A percentile compares a stretch with the other conserved stretches of the same genome.
Evolutionary conservation across 2,888 invertebrate species (phyloP).

Genomic region (Amorpha juglandis): DNA sequence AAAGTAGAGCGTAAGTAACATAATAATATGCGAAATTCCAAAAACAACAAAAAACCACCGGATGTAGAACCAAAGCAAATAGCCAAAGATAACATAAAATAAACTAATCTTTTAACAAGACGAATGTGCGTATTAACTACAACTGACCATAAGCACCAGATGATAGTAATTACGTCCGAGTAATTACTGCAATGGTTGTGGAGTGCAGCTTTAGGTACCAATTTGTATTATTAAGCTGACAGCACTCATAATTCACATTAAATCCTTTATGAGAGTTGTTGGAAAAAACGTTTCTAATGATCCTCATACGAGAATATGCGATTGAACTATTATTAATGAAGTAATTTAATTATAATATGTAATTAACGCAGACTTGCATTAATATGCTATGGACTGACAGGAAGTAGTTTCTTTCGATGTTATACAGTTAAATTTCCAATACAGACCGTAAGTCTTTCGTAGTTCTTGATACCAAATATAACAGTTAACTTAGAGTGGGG

Average conservation of each 20-base stretch:
- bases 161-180: slow-evolving; percentile 16
- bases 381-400: too few relatives aligned
- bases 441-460: too few relatives aligned
- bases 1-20: too few relatives aligned
- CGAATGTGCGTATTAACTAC: slow-evolving; percentile 2
- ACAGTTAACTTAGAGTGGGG: too few relatives aligned
- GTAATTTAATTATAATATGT: too few relatives aligned
- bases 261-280: neutral
- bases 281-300: neutral
- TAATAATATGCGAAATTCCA: too few relatives aligned
- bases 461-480: too few relatives aligned
- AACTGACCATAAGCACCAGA: slow-evolving; percentile 8
- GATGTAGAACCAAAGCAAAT: neutral
- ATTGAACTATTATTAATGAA: neutral
- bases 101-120: slow-evolving; percentile 8
- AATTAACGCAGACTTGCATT: too few relatives aligned
- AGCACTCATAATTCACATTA: neutral
- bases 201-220: neutral
- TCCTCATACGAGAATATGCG: neutral
- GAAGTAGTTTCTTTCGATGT: too few relatives aligned
- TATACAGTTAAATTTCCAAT: too few relatives aligned
- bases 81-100: neutral
- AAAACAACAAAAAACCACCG: neutral
- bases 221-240: slow-evolving; percentile 12
- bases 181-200: slow-evolving; percentile 14